A percentile compares a stretch with the other conserved stretches of the same genome.
Conservation (phyloP, 2,888 invertebrate genomes). For the Synergus gifuensis region DNA sequence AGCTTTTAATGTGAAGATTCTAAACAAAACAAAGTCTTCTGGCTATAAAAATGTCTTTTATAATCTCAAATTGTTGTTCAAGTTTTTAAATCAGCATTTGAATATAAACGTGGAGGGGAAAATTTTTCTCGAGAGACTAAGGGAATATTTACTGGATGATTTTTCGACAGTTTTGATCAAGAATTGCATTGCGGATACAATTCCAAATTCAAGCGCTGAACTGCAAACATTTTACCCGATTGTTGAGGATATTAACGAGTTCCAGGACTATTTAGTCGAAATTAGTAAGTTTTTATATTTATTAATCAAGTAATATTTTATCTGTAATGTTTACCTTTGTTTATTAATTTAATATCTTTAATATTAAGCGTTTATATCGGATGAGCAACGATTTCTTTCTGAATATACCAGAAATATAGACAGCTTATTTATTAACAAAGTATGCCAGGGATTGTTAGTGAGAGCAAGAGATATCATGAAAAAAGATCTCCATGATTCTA, state of each 20-base stretch:
- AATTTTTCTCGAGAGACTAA: constrained; percentile 79
- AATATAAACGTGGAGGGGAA: constrained; percentile 78
- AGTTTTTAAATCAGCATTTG: constrained; percentile 81
- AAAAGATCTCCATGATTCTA: constrained; percentile 88
- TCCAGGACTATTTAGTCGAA: constrained; percentile 83
- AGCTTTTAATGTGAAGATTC: constrained; percentile 76
- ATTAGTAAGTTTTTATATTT: constrained; percentile 70
- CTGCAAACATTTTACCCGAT: constrained; percentile 83
- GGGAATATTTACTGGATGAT: constrained; percentile 79
- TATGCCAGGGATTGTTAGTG: constrained; percentile 85
- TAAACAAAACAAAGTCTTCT: constrained; percentile 74
- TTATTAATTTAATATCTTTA: constrained; percentile 37
- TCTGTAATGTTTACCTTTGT: too few species aligned
- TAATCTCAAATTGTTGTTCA: constrained; percentile 81
- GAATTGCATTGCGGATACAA: constrained; percentile 86
- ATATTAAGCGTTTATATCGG: constrained; percentile 79
- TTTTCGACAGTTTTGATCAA: constrained; percentile 84
- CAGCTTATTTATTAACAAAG: constrained; percentile 86
- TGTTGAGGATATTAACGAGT: constrained; percentile 82
- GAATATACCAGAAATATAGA: constrained; percentile 88
- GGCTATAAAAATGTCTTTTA: constrained; percentile 80
- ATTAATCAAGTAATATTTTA: background rate
- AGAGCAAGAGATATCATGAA: constrained; percentile 86
- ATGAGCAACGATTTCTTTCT: constrained; percentile 81
- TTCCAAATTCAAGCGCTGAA: constrained; percentile 87